Evolutionary conservation across 2,888 invertebrate genomes (phyloP).

Genomic region (Mystacides longicornis): DNA sequence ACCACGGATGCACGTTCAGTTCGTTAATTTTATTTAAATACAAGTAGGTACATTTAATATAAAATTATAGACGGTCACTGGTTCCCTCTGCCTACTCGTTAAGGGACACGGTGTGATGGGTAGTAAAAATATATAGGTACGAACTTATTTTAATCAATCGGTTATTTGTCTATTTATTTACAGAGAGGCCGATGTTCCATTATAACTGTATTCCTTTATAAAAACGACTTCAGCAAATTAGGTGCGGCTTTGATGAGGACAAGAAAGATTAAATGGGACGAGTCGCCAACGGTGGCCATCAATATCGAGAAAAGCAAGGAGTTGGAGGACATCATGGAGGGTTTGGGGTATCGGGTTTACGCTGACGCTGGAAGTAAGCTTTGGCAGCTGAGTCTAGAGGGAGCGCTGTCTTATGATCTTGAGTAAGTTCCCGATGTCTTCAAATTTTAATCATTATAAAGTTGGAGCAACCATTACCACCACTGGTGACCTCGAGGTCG

Average conservation of each 20-base stretch:
- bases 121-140: too few relatives aligned
- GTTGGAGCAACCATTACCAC: too few relatives aligned
- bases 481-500: too few relatives aligned
- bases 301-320: conserved; percentile 26
- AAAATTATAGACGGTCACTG: too few relatives aligned
- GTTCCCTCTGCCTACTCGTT: too few relatives aligned
- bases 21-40: too few relatives aligned
- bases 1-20: too few relatives aligned
- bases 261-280: conserved; percentile 29
- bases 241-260: conserved; percentile 27
- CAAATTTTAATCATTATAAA: too few relatives aligned
- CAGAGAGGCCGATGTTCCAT: conserved; percentile 10
- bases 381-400: conserved; percentile 23
- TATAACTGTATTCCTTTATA: conserved; percentile 11
- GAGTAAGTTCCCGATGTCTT: conserved; percentile 23
- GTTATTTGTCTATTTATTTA: background rate
- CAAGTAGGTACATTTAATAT: too few relatives aligned
- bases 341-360: conserved; percentile 20
- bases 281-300: conserved; percentile 27
- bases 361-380: conserved; percentile 17
- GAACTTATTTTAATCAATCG: too few relatives aligned
- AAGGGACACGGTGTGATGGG: too few relatives aligned
- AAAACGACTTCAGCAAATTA: conserved; percentile 8
- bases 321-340: conserved; percentile 27
- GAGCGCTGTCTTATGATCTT: conserved; percentile 19